Conservation (phyloP, 2,797 vertebrate genomes). For the Oreochromis mossambicus region DNA sequence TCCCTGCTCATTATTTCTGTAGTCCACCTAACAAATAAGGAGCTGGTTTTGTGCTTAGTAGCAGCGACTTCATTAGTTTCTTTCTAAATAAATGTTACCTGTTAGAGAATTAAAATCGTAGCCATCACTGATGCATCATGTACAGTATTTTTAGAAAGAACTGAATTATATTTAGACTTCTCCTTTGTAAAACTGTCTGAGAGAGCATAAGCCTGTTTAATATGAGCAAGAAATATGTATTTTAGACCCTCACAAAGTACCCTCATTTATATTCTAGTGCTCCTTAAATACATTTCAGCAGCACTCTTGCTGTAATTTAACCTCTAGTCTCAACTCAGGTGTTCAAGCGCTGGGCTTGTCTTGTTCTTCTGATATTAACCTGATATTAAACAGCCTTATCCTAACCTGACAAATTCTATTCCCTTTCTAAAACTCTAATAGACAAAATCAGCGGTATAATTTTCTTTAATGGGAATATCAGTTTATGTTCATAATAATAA, state of each 20-base stretch:
- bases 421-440: not conserved
- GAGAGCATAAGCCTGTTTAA: not conserved
- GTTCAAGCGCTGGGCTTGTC: not conserved
- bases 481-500: not conserved
- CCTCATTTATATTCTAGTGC: not conserved
- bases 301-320: not conserved
- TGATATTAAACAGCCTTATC: not conserved
- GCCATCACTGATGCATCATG: not conserved
- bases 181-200: not conserved
- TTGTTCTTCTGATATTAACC: not conserved
- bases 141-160: not conserved
- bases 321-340: not conserved
- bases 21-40: not conserved
- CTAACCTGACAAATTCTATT: not conserved
- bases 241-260: not conserved
- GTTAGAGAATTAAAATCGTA: not conserved
- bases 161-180: not conserved
- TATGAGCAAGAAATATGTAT: not conserved
- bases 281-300: not conserved
- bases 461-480: not conserved
- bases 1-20: not conserved
- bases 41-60: not conserved
- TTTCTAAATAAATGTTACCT: not conserved
- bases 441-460: not conserved
- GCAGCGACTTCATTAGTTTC: not conserved